These are phyloP conservation scores for Vultur gryphus DNA, from an alignment of 2,797 vertebrate genomes.

Conservation along the genomic window DNA sequence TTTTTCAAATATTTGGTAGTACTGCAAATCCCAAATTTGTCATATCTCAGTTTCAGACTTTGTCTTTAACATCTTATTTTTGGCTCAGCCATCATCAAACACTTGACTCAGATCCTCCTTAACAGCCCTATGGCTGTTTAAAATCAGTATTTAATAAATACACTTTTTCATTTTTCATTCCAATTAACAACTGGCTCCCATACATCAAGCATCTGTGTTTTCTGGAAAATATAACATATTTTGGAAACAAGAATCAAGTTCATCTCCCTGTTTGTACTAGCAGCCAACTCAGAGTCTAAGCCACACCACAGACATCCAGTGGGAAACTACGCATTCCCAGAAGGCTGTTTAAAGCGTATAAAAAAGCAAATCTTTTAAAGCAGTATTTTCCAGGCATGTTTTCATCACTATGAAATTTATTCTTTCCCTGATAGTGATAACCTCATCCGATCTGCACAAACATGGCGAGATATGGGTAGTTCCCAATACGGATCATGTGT, in stretches of 20 bases:
- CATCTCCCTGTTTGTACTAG: neutral
- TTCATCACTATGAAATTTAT: neutral
- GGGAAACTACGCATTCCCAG: neutral
- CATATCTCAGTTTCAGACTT: neutral
- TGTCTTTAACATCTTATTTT: neutral
- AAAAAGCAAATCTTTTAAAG: neutral
- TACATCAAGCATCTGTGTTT: neutral
- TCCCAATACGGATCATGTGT: constrained; percentile 89
- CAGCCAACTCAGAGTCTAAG: neutral
- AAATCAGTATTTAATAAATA: neutral
- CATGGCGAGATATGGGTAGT: constrained; percentile 93
- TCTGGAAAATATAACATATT: neutral
- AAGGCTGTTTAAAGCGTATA: neutral
- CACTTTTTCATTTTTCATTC: neutral
- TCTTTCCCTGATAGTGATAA: constrained; percentile 79
- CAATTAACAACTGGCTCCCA: neutral
- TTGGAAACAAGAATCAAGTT: neutral
- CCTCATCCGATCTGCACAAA: constrained; percentile 90
- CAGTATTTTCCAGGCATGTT: neutral
- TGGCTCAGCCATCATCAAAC: neutral
- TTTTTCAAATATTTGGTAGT: neutral
- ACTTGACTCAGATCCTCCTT: neutral
- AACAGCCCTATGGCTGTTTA: neutral
- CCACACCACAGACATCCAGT: neutral
- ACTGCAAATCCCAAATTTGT: neutral